Evolutionary conservation across 2,888 invertebrate species (phyloP), one percentile per base, ranked within the genome.

Genomic region (Vesta saturnalis): DNA sequence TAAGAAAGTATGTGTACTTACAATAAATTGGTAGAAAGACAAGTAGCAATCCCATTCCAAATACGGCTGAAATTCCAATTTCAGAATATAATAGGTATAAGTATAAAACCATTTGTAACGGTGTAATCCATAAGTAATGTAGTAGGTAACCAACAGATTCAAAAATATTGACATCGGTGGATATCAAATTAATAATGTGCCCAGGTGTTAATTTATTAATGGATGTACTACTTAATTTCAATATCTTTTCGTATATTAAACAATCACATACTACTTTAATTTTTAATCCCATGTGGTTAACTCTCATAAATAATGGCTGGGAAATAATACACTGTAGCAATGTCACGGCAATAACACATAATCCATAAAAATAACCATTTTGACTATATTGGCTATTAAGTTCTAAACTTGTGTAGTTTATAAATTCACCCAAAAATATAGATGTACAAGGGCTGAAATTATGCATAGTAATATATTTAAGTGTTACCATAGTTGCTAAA

Each of bases 171-270:
- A 98, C 94, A 83, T 99, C 99, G 80, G 97, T 98, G 0, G 97
- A 96, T 67, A 99, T 86, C n/a, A 97, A 88, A 82, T 97, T 97
- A 30, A 97, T 95, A 70, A 91, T 87, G 81, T 91, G 90, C 1
- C 91, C 91, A 43, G 87, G 85, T 1, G 94, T 94, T 10, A 94
- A 94, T 79, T 92, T 88, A 1, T 91, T 90, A 69, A 95, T 78
- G 0, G 94, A 91, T 0, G 89, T 89, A 81, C 91, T 90, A 77
- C 93, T 81, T 43, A 85, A 70, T 56, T 78, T 79, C 22, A 84
- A 70, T 1, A 83, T 74, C 73, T 96, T 96, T 80, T 94, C 88
- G 81, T 94, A 96, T 71, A 96, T 90, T 18, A 96, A 85, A 0
- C 94, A 92, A 78, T 94, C 94, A 79, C 93, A 92, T 0, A 93